Percentiles rank a stretch among this genome's conserved stretches.
These are phyloP conservation scores for Drosophila bifasciata DNA, from an alignment of 1,140 invertebrate genomes.

Conservation along the genomic window DNA sequence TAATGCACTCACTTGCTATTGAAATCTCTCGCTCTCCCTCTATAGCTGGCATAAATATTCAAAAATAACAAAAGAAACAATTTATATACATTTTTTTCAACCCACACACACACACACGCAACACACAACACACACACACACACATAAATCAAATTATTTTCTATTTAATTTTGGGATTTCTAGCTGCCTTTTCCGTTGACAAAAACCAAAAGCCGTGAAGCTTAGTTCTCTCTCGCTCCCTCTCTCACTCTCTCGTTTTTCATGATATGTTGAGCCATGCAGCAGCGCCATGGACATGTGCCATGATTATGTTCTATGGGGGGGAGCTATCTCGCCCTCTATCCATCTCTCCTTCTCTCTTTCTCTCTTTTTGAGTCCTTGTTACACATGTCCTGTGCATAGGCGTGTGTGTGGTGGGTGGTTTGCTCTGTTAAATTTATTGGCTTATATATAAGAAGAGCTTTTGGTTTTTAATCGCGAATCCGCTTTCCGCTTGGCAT, in stretches of 20 bases:
- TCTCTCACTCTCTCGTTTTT: slow-evolving; percentile 2
- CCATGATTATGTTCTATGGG: slow-evolving; percentile 17
- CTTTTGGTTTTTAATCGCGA: slow-evolving; percentile 24
- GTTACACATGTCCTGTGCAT: slow-evolving; percentile 14
- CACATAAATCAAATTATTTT: slow-evolving; percentile 70
- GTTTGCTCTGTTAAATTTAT: slow-evolving; percentile 16
- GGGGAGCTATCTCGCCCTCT: too few relatives aligned
- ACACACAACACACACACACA: slow-evolving; percentile 26
- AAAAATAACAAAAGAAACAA: slow-evolving; percentile 47
- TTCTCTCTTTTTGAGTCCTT: slow-evolving; percentile 4
- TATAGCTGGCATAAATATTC: slow-evolving; percentile 34
- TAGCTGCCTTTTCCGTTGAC: slow-evolving; percentile 17
- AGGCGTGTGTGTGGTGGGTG: slow-evolving; percentile 9
- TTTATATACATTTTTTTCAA: slow-evolving; percentile 9
- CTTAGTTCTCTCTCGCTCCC: slow-evolving; percentile 55
- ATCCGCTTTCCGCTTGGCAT: slow-evolving; percentile 22
- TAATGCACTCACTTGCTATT: background rate
- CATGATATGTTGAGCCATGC: slow-evolving; percentile 49
- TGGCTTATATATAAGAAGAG: slow-evolving; percentile 16
- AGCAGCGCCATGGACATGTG: slow-evolving; percentile 47
- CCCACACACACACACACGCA: slow-evolving; percentile 2
- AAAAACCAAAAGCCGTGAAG: slow-evolving; percentile 59
- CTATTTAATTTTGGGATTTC: slow-evolving; percentile 63
- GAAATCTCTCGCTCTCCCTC: background rate
- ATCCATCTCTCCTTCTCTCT: too few relatives aligned